phyloP scores from a whole-genome alignment of 2,888 invertebrate species.

The Dione vanillae region DNA sequence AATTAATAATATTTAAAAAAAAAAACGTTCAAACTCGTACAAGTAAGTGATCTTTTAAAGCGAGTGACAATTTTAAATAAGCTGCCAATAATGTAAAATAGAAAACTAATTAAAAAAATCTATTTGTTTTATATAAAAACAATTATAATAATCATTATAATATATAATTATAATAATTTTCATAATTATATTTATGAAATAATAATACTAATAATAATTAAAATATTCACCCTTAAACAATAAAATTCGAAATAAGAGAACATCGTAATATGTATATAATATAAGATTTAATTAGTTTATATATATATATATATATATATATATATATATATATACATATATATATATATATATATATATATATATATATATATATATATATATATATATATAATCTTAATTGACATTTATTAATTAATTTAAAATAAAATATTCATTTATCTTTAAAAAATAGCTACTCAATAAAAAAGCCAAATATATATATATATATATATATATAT shows the following conservation, averaged over 20 bases:
- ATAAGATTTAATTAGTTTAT: too few species aligned
- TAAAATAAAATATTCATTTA: neutral
- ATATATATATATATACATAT: too few species aligned
- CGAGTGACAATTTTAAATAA: conserved; percentile 16
- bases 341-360: too few species aligned
- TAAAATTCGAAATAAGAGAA: conserved; percentile 38
- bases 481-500: too few species aligned
- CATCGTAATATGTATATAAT: too few species aligned
- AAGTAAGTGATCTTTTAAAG: conserved; percentile 21
- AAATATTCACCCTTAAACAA: conserved; percentile 26
- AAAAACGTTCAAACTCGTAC: neutral
- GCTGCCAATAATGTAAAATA: conserved; percentile 28
- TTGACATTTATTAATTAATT: conserved; percentile 1
- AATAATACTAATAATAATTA: conserved; percentile 10
- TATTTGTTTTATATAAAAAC: neutral
- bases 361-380: too few species aligned
- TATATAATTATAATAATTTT: neutral
- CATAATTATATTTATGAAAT: neutral
- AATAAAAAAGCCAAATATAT: conserved; percentile 1
- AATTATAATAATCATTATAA: neutral
- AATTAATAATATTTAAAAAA: neutral
- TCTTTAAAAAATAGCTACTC: neutral
- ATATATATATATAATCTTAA: too few species aligned
- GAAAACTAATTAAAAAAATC: neutral
- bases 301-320: too few species aligned